Conservation (phyloP, 2,888 invertebrate genomes). For the Leptopilina myrica region DNA sequence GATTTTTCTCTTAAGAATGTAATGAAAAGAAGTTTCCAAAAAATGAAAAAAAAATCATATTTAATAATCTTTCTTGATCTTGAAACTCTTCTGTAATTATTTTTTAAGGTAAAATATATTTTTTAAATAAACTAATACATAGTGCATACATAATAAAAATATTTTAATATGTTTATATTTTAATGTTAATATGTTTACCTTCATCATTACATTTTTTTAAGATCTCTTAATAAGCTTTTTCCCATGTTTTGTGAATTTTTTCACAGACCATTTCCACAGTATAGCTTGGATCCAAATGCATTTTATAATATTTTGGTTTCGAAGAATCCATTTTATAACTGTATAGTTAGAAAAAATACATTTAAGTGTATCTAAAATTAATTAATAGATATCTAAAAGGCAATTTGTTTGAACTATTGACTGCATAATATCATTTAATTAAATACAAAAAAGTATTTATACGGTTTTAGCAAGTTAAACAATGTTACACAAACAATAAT, state of each 20-base stretch:
- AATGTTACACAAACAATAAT: no score
- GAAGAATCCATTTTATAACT: background rate
- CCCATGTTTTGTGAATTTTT: background rate
- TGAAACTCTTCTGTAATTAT: background rate
- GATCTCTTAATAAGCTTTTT: background rate
- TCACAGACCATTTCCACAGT: background rate
- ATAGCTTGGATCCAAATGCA: background rate
- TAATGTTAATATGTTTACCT: background rate
- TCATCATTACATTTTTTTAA: background rate
- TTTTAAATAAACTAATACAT: no score
- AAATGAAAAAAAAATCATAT: no score
- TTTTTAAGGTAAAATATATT: background rate
- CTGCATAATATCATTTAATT: no score
- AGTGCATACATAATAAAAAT: no score
- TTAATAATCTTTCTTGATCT: no score
- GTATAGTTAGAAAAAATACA: background rate
- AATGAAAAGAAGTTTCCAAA: no score
- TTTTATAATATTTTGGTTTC: constrained; percentile 1
- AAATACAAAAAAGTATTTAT: no score
- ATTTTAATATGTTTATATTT: no score
- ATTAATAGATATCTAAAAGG: background rate
- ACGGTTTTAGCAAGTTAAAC: no score
- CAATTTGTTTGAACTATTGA: no score
- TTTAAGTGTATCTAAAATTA: background rate
- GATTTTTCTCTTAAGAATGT: no score